Evolutionary conservation across 2,888 invertebrate genomes (phyloP).

Genomic region (Zhuqinia jingwanae): DNA sequence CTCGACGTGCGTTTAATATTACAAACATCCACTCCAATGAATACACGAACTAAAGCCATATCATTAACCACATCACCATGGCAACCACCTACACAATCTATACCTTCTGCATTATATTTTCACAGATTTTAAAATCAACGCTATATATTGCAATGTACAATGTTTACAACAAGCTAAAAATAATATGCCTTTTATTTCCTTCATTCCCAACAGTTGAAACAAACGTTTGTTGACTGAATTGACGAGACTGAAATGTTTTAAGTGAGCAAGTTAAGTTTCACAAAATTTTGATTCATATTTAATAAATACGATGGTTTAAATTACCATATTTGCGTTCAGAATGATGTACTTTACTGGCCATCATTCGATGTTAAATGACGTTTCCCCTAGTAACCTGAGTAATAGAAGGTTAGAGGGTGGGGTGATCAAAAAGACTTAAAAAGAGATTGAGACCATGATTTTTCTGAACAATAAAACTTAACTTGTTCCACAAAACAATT

Average conservation of each 20-base stretch:
- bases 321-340: too few species aligned
- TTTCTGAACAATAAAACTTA: background rate
- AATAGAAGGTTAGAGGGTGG: background rate
- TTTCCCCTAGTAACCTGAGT: constrained; percentile 1
- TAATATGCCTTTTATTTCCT: background rate
- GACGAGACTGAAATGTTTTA: background rate
- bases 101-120: background rate
- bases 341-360: constrained; percentile 15
- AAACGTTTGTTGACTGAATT: too few species aligned
- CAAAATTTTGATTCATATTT: too few species aligned
- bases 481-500: background rate
- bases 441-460: constrained; percentile 18
- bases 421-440: too few species aligned
- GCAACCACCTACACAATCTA: background rate
- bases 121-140: background rate
- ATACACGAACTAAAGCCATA: background rate
- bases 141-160: background rate
- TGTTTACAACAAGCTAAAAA: constrained; percentile 1
- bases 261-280: too few species aligned
- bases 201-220: background rate
- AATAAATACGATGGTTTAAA: too few species aligned
- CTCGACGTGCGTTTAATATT: too few species aligned
- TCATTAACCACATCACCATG: background rate
- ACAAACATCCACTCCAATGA: constrained; percentile 14
- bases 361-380: constrained; percentile 20